Evolutionary conservation across 2,797 vertebrate genomes (phyloP).

Genomic region (Gymnothorax reevesii): DNA sequence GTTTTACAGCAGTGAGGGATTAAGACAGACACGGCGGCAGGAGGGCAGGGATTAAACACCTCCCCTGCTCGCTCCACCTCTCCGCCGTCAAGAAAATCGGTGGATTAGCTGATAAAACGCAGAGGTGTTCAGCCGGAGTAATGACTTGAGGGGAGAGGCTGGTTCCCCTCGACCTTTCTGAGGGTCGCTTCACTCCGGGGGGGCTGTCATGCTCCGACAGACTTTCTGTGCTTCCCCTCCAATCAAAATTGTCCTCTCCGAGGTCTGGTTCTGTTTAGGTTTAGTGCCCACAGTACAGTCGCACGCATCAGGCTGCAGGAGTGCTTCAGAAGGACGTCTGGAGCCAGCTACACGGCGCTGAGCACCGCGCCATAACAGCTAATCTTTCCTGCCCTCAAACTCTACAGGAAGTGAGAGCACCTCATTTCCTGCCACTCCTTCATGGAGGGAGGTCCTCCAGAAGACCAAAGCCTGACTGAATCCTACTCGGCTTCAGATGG

Average conservation of each 20-base stretch:
- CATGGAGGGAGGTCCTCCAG: neutral
- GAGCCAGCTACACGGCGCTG: no score
- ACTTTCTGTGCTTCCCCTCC: constrained; percentile 15
- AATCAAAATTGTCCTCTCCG: neutral
- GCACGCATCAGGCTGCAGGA: no score
- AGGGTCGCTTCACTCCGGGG: constrained; percentile 32
- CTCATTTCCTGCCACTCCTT: neutral
- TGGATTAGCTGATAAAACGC: constrained; percentile 41
- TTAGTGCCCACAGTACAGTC: no score
- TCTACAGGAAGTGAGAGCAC: neutral
- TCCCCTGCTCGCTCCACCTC: neutral
- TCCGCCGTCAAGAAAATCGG: neutral
- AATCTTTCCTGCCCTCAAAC: neutral
- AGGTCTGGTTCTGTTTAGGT: no score
- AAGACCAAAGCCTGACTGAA: neutral
- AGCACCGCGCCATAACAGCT: neutral
- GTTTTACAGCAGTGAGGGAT: constrained; percentile 49
- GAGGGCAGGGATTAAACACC: constrained; percentile 45
- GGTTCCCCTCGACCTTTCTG: constrained; percentile 25
- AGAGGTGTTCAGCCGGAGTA: constrained; percentile 33
- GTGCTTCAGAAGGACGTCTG: no score
- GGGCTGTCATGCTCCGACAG: constrained; percentile 23
- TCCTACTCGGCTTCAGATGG: neutral
- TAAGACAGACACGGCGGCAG: constrained; percentile 33
- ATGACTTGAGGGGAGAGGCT: constrained; percentile 32